Conservation (phyloP, 2,113 vertebrate species). For the Myotis davidii region DNA sequence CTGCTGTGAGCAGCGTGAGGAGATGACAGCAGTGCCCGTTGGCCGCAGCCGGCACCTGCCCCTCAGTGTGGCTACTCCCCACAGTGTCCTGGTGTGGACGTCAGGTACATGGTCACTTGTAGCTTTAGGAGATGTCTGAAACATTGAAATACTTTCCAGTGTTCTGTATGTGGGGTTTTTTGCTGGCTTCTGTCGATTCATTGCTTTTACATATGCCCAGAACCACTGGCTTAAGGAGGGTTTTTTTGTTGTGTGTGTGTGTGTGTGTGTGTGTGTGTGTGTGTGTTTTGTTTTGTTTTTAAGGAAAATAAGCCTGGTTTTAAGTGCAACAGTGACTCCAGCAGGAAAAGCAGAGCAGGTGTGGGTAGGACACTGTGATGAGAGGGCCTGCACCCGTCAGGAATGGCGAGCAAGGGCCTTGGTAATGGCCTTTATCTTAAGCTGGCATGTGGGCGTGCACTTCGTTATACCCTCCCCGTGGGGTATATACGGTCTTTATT, state of each 20-base stretch:
- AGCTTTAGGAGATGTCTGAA: neutral
- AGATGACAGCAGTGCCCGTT: too few species aligned
- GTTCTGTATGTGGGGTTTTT: neutral
- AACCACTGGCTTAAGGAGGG: neutral
- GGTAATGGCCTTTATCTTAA: neutral
- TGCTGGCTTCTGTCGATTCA: neutral
- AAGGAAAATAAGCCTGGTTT: neutral
- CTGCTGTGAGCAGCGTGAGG: neutral
- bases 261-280: too few species aligned
- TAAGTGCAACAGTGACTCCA: neutral
- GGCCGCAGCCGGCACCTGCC: neutral
- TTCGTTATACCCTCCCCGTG: neutral
- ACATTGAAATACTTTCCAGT: neutral
- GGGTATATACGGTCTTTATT: neutral
- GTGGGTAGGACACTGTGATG: rapidly evolving
- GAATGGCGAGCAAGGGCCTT: neutral
- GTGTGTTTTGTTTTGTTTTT: too few species aligned
- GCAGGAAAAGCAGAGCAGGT: neutral
- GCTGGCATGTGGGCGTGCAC: neutral
- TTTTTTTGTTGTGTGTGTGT: too few species aligned
- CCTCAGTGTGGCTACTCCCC: neutral
- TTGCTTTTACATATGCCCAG: neutral
- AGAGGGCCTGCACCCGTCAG: neutral
- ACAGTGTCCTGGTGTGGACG: neutral
- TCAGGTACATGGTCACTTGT: neutral